A percentile compares a stretch with the other conserved stretches of the same genome.
Evolutionary conservation across 2,888 invertebrate genomes (phyloP).

Genomic region (Lomographa bimaculata): DNA sequence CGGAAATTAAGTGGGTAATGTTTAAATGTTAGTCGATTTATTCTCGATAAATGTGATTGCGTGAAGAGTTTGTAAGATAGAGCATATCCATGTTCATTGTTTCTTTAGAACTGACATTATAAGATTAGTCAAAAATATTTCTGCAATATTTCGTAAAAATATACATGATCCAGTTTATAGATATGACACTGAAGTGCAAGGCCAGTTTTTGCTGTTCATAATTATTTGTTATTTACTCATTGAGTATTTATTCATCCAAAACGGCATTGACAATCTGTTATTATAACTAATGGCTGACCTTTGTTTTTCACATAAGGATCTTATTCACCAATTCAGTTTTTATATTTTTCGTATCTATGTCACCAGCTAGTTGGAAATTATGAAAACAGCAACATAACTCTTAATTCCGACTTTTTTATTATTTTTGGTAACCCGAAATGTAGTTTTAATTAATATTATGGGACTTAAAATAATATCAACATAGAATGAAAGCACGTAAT

Average conservation of each 20-base stretch:
- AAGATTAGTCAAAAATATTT: no score
- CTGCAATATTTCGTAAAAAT: no score
- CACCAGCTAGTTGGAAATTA: no score
- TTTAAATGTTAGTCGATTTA: constrained; percentile 7
- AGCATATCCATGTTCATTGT: no score
- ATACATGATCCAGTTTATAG: constrained; percentile 15
- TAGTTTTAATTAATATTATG: no score
- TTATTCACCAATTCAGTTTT: not conserved
- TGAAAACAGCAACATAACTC: no score
- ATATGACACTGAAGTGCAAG: constrained; percentile 67
- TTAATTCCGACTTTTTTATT: no score
- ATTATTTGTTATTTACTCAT: constrained; percentile 52
- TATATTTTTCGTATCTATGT: not conserved
- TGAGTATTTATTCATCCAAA: constrained; percentile 58
- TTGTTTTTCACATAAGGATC: constrained; percentile 46
- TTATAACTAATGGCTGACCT: constrained; percentile 60
- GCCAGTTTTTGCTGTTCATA: constrained; percentile 66
- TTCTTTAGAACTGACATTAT: no score
- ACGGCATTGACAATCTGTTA: constrained; percentile 63
- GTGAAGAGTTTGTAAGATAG: no score
- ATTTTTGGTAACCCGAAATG: no score
- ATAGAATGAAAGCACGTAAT: no score
- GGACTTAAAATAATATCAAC: no score
- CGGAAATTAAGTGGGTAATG: constrained; percentile 31
- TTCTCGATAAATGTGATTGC: constrained; percentile 1